Evolutionary conservation across 2,888 invertebrate genomes (phyloP).

Genomic region (Neoaliturus tenellus): DNA sequence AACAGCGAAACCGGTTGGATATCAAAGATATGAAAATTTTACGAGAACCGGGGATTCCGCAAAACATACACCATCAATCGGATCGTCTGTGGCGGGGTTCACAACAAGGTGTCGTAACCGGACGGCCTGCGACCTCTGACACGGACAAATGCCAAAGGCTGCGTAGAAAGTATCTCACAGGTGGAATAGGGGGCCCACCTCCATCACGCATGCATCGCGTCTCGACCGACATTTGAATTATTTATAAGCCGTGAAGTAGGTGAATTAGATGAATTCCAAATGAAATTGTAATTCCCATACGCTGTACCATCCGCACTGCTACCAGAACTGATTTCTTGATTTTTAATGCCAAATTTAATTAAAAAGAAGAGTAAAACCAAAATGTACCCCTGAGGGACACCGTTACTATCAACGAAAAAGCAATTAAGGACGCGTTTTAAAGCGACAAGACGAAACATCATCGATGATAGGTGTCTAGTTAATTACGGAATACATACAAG

Average conservation of each 20-base stretch:
- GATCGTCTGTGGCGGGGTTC: background rate
- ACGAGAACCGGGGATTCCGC: slow-evolving; percentile 13
- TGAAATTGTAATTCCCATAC: slow-evolving; percentile 23
- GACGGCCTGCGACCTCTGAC: slow-evolving; percentile 31
- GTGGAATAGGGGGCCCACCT: background rate
- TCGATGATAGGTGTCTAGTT: background rate
- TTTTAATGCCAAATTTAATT: too few species aligned
- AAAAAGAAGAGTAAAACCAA: background rate
- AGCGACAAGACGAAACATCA: background rate
- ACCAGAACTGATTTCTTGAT: background rate
- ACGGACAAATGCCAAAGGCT: slow-evolving; percentile 51
- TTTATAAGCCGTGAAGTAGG: slow-evolving; percentile 36
- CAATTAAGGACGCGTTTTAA: background rate
- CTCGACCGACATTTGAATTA: slow-evolving; percentile 38
- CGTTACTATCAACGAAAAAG: background rate
- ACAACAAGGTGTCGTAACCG: slow-evolving; percentile 18
- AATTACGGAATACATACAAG: background rate
- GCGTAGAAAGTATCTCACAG: slow-evolving; percentile 46
- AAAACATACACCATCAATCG: slow-evolving; percentile 37
- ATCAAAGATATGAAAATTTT: slow-evolving; percentile 28
- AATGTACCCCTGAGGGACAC: background rate
- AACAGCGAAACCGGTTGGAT: slow-evolving; percentile 1
- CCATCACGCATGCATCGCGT: slow-evolving; percentile 2
- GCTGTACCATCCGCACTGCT: background rate
- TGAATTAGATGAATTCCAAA: slow-evolving; percentile 31